These are phyloP conservation scores for Poecile atricapillus DNA, from an alignment of 2,113 vertebrate species.

Conservation along the genomic window DNA sequence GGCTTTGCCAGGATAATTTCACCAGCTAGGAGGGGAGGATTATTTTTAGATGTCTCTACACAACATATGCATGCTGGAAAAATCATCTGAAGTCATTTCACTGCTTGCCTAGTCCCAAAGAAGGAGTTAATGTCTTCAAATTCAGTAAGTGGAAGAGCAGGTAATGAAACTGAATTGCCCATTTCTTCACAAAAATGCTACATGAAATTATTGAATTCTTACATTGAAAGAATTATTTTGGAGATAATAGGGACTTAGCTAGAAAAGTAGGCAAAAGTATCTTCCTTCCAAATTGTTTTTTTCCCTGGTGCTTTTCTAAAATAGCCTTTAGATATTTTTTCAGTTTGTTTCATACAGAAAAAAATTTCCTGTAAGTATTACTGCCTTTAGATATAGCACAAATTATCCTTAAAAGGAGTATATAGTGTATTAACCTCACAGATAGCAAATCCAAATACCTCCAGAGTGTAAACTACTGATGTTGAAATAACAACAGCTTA, in stretches of 20 bases:
- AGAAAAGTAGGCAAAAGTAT: not conserved
- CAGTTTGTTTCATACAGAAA: not conserved
- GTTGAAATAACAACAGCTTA: not conserved
- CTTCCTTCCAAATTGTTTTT: not conserved
- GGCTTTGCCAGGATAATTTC: slow-evolving; percentile 24
- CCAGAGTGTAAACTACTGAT: not conserved
- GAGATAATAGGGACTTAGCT: not conserved
- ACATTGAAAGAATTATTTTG: not conserved
- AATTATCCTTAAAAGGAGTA: not conserved
- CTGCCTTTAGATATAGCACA: not conserved
- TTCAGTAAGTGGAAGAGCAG: not conserved
- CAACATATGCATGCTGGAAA: slow-evolving; percentile 13
- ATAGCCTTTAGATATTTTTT: not conserved
- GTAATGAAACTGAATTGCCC: not conserved
- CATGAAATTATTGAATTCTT: not conserved
- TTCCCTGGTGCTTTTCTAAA: not conserved
- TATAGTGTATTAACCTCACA: not conserved
- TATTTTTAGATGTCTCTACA: slow-evolving; percentile 35
- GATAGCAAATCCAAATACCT: not conserved
- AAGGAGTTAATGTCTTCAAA: not conserved
- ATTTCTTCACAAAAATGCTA: not conserved
- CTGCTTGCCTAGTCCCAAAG: not conserved
- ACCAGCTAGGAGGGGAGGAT: not conserved
- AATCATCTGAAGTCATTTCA: not conserved
- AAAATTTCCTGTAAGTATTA: not conserved